Evolutionary conservation across 2,113 vertebrate species (phyloP).

Genomic region (Megaleporinus macrocephalus): DNA sequence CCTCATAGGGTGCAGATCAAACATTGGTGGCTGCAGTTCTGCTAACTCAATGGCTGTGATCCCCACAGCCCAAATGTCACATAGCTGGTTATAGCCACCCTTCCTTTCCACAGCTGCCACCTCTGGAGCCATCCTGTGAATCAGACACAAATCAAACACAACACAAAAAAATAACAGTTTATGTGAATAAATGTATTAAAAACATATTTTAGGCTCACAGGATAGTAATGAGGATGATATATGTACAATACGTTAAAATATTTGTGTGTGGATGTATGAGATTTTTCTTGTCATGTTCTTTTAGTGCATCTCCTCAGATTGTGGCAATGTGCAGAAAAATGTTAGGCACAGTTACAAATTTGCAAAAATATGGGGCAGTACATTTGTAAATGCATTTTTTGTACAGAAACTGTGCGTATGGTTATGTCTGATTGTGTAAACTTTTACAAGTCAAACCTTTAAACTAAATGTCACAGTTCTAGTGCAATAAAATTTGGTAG

Average conservation of each 20-base stretch:
- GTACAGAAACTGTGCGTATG: too few relatives aligned
- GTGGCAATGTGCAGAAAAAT: too few relatives aligned
- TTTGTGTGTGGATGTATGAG: too few relatives aligned
- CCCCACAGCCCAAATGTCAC: constrained; percentile 66
- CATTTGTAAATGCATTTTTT: too few relatives aligned
- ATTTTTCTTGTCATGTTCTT: too few relatives aligned
- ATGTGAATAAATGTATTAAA: background rate
- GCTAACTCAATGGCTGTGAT: constrained; percentile 62
- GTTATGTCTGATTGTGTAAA: too few relatives aligned
- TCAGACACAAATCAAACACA: background rate
- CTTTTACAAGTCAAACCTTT: too few relatives aligned
- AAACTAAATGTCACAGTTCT: background rate
- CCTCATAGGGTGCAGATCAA: constrained; percentile 64
- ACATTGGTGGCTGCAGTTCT: constrained; percentile 67
- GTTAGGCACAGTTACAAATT: too few relatives aligned
- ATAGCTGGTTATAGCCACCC: constrained; percentile 79
- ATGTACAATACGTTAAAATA: too few relatives aligned
- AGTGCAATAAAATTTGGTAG: background rate
- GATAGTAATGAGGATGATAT: background rate
- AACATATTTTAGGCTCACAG: background rate
- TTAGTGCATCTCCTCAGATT: too few relatives aligned
- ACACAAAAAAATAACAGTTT: background rate
- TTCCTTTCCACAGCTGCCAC: constrained; percentile 80
- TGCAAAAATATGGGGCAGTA: too few relatives aligned
- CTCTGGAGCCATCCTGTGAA: constrained; percentile 80